Percentiles rank a stretch among this genome's conserved stretches.
Conservation (phyloP, 2,797 vertebrate species). For the Microctenopoma steveboyesi region DNA sequence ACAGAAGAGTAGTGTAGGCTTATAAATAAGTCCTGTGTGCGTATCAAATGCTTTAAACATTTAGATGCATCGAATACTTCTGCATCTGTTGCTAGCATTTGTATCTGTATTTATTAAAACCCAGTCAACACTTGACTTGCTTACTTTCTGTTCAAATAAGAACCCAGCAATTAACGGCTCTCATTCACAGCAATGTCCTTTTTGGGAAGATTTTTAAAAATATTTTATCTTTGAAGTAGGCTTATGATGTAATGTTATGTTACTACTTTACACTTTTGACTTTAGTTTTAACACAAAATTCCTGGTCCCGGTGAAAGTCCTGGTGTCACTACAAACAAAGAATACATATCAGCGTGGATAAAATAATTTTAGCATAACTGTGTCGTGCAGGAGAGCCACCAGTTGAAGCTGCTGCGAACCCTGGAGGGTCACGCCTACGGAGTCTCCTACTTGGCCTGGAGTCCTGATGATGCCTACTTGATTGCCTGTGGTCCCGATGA, state of each 20-base stretch:
- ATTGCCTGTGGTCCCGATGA: slow-evolving; percentile 98
- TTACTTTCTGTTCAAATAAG: neutral
- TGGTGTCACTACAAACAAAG: neutral
- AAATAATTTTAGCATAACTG: slow-evolving; percentile 2
- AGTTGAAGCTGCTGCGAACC: slow-evolving; percentile 94
- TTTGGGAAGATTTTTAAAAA: neutral
- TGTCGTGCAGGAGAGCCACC: slow-evolving; percentile 90
- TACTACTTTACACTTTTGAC: neutral
- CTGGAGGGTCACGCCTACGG: slow-evolving; percentile 98
- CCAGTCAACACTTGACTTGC: neutral
- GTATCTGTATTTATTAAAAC: neutral
- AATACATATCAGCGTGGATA: neutral
- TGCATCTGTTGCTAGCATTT: neutral
- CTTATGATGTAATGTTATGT: neutral
- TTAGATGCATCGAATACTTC: neutral
- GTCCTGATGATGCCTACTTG: slow-evolving; percentile 96
- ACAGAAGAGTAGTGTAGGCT: neutral
- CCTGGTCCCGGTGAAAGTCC: no score
- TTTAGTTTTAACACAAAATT: neutral
- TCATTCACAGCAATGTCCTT: neutral
- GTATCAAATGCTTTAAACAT: neutral
- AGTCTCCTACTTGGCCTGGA: slow-evolving; percentile 98
- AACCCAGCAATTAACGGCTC: neutral
- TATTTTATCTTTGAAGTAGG: neutral
- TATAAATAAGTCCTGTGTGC: neutral